These are phyloP conservation scores for Laterallus jamaicensis DNA, from an alignment of 2,113 vertebrate species.

Conservation along the genomic window DNA sequence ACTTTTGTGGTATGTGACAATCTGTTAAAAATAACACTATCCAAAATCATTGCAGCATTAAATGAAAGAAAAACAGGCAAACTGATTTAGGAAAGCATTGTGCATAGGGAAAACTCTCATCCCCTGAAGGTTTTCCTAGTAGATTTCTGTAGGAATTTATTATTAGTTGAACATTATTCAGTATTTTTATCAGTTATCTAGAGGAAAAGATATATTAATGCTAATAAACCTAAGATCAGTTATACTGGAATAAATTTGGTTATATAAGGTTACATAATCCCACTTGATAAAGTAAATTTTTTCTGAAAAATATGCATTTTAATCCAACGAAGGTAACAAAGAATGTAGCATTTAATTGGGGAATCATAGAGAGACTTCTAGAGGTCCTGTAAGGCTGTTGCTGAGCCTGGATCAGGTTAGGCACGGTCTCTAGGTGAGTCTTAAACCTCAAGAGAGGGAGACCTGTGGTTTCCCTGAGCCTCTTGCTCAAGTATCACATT, in stretches of 20 bases:
- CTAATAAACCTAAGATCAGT: neutral
- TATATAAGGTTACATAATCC: neutral
- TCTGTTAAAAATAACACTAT: neutral
- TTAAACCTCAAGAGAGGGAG: neutral
- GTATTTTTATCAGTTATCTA: neutral
- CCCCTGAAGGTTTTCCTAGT: neutral
- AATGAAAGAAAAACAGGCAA: neutral
- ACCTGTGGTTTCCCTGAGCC: neutral
- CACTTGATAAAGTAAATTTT: neutral
- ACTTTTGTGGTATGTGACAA: neutral
- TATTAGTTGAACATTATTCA: neutral
- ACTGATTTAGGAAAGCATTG: neutral
- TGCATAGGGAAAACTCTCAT: neutral
- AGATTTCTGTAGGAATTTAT: neutral
- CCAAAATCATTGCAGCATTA: neutral
- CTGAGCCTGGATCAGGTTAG: neutral
- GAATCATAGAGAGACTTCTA: neutral
- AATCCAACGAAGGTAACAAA: neutral
- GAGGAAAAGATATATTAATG: neutral
- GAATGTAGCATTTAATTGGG: neutral
- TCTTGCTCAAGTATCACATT: fast-evolving
- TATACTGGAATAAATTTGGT: neutral
- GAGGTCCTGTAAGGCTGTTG: neutral
- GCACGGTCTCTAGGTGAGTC: too few relatives aligned
- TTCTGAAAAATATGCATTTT: neutral